Evolutionary conservation across 2,797 vertebrate species (phyloP), one percentile per base, ranked within the genome.

Genomic region (Amniataba percoides): DNA sequence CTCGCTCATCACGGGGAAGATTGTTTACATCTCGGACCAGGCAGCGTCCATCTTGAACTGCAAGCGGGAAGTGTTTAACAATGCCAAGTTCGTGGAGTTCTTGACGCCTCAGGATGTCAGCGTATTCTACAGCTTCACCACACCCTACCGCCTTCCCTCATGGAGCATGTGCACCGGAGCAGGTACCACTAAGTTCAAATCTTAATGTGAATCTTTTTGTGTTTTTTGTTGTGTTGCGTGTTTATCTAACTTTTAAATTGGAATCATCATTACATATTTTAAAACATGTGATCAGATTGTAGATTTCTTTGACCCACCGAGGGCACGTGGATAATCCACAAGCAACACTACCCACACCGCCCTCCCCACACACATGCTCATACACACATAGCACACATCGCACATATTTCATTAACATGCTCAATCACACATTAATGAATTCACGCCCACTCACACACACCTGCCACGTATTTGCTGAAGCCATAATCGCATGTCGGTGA

Each of bases 81-180:
- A 97, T 0, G 94, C 96, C 89, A 98, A 97, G 88, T 99, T 99
- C 65, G 97, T 98, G 94, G 98, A 99, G 91, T 96, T 99, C 82
- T 81, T 99, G 82, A 96, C 96, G 0, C 98, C 98, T 2, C 97
- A 97, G 51, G 98, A 99, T 2, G 96, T 99, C 81, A 97, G 97
- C 7, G 95, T 98, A 81, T 99, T 99, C 92, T 99, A 97, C 89
- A 97, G 97, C 89, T 97, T 95, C 88, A 99, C 98, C 43, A 96
- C 96, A 0, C 97, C 97, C 0, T 97, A 96, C 92, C 96, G 95
- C 80, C 95, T 99, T 39, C 97, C 97, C 0, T 96, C 96, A 0
- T 99, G 98, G 98, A 96, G 95, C 80, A 93, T 96, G 94, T 96
- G 96, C 94, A 95, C 93, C 0, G 96, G 96, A 76, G 93, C 95